Percentiles rank a stretch among this genome's conserved stretches.
phyloP scores from a whole-genome alignment of 1,140 invertebrate genomes.

The Streblospio benedicti region DNA sequence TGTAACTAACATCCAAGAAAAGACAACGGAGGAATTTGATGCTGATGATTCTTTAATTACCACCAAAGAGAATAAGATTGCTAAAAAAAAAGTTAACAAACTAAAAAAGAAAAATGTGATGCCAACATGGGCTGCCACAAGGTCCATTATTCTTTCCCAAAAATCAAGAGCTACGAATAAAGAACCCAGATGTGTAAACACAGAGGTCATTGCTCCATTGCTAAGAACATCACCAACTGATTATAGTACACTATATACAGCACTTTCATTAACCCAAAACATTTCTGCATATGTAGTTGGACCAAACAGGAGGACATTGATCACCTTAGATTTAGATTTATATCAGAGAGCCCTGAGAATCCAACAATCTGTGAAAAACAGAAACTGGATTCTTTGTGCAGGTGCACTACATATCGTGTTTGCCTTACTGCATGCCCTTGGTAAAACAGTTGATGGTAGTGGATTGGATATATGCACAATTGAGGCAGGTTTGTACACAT shows the following conservation, averaged over 20 bases:
- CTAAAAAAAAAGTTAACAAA: no score
- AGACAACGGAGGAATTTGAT: no score
- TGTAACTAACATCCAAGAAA: no score
- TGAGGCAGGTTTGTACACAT: constrained; percentile 3
- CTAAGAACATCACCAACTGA: not conserved
- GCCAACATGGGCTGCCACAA: no score
- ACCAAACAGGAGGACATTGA: not conserved
- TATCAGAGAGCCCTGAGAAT: not conserved
- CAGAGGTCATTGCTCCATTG: not conserved
- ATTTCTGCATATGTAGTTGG: constrained; percentile 1
- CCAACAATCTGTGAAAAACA: not conserved
- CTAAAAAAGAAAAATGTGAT: no score
- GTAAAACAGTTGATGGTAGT: constrained; percentile 1
- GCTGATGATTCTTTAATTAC: no score
- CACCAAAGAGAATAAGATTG: no score
- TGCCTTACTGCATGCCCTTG: not conserved
- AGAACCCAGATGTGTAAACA: no score
- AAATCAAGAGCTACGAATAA: no score
- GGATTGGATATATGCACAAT: not conserved
- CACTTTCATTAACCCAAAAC: not conserved
- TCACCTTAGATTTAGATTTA: not conserved
- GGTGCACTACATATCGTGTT: not conserved
- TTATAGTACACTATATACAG: not conserved
- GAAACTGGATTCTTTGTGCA: not conserved
- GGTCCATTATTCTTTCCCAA: no score